These are phyloP conservation scores for Pyrochroa serraticornis DNA, from an alignment of 2,888 invertebrate species.

Conservation along the genomic window DNA sequence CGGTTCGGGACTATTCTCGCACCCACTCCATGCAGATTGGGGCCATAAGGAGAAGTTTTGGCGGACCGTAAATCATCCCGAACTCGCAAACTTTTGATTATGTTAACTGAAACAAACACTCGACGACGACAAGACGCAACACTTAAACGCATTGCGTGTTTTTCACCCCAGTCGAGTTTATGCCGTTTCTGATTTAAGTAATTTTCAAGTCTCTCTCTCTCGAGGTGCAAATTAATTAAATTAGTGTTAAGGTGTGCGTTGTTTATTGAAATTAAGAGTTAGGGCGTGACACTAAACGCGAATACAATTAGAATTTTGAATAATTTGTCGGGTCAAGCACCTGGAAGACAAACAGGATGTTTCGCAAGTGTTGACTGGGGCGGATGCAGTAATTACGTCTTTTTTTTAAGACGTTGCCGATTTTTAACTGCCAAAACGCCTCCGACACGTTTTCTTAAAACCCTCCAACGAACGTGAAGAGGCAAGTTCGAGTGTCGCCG, in stretches of 20 bases:
- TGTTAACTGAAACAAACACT: slow-evolving; percentile 50
- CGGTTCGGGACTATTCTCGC: slow-evolving; percentile 20
- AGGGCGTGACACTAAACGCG: not conserved
- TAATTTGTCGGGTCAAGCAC: slow-evolving; percentile 8
- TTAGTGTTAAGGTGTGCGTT: not conserved
- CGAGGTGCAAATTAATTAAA: not conserved
- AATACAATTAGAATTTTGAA: not conserved
- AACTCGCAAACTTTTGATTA: slow-evolving; percentile 48
- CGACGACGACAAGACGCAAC: slow-evolving; percentile 38
- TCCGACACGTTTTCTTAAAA: too few species aligned
- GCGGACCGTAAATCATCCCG: slow-evolving; percentile 40
- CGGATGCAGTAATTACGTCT: slow-evolving; percentile 23
- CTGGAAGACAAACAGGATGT: slow-evolving; percentile 9
- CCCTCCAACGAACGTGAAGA: too few species aligned
- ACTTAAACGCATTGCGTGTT: slow-evolving; percentile 37
- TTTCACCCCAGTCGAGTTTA: slow-evolving; percentile 14
- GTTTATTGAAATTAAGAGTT: not conserved
- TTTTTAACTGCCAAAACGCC: not conserved
- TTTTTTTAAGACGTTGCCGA: not conserved
- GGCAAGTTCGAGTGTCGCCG: too few species aligned
- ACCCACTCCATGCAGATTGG: slow-evolving; percentile 41
- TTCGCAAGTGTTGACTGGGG: slow-evolving; percentile 1
- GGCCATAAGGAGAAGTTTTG: slow-evolving; percentile 37
- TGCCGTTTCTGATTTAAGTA: not conserved
- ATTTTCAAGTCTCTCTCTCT: slow-evolving; percentile 1